Evolutionary conservation across 1,140 invertebrate species (phyloP).

Genomic region (Ectropis grisescens): DNA sequence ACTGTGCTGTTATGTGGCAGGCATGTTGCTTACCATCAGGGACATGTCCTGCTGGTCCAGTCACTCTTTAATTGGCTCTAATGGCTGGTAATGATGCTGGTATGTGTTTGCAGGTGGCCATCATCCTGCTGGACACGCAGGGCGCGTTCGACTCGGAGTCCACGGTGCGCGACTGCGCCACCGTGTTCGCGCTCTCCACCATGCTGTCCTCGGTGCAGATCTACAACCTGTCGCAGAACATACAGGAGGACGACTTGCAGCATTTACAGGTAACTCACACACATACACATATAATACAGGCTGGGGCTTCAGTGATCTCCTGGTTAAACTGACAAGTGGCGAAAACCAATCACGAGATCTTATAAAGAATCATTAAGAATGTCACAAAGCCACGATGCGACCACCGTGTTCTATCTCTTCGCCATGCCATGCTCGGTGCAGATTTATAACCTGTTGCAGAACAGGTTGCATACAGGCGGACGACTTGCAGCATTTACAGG

Average conservation of each 20-base stretch:
- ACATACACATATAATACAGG: too few species aligned
- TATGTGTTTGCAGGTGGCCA: slow-evolving; percentile 76
- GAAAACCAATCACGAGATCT: too few species aligned
- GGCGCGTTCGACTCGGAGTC: slow-evolving; percentile 97
- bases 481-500: slow-evolving; percentile 94
- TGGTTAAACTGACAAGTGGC: too few species aligned
- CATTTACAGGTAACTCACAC: slow-evolving; percentile 86
- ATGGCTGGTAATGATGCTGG: too few species aligned
- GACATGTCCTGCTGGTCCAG: too few species aligned
- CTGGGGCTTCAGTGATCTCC: too few species aligned
- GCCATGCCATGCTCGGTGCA: slow-evolving; percentile 97
- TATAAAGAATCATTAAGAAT: too few species aligned
- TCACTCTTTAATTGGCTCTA: too few species aligned
- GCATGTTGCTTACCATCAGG: too few species aligned
- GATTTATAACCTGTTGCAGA: slow-evolving; percentile 95
- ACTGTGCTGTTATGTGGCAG: too few species aligned
- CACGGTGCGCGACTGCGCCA: slow-evolving; percentile 96
- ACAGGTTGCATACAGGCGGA: slow-evolving; percentile 98
- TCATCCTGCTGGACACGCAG: slow-evolving; percentile 96
- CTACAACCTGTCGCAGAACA: slow-evolving; percentile 95
- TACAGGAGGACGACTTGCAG: slow-evolving; percentile 96
- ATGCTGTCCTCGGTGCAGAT: slow-evolving; percentile 98
- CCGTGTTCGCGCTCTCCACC: slow-evolving; percentile 96
- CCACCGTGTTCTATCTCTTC: slow-evolving; percentile 91
- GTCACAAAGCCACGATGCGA: too few species aligned